These are phyloP conservation scores for Salmo trutta DNA, from an alignment of 2,797 vertebrate species.

Conservation along the genomic window DNA sequence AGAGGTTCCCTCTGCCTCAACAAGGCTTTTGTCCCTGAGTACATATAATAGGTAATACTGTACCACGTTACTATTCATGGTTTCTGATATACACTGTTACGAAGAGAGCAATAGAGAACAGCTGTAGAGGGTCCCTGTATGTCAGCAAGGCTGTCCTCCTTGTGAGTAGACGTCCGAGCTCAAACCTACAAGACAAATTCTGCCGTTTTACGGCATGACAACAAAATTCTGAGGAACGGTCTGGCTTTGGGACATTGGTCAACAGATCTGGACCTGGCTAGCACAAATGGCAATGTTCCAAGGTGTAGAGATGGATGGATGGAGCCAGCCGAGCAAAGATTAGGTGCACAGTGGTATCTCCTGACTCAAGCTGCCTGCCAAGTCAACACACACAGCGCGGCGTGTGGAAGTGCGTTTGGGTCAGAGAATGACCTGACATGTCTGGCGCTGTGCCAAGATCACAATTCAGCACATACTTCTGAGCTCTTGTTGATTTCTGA, in stretches of 20 bases:
- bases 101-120: too few species aligned
- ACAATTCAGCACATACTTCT: background rate
- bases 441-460: background rate
- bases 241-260: too few species aligned
- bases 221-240: too few species aligned
- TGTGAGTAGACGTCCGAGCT: slow-evolving; percentile 79
- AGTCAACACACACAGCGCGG: background rate
- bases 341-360: background rate
- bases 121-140: slow-evolving; percentile 81
- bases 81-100: too few species aligned
- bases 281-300: too few species aligned
- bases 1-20: slow-evolving; percentile 95
- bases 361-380: background rate
- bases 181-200: background rate
- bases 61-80: too few species aligned
- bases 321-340: slow-evolving; percentile 6
- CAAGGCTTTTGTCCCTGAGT: slow-evolving; percentile 93
- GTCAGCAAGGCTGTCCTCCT: slow-evolving; percentile 95
- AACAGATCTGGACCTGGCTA: too few species aligned
- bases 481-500: slow-evolving; percentile 13
- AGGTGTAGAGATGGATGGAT: background rate
- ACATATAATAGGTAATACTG: slow-evolving; percentile 58
- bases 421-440: background rate
- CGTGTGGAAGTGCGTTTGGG: background rate
- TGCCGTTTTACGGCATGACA: too few species aligned